Percentiles rank a stretch among this genome's conserved stretches.
phyloP scores from a whole-genome alignment of 2,797 vertebrate genomes.

The Mus caroli region DNA sequence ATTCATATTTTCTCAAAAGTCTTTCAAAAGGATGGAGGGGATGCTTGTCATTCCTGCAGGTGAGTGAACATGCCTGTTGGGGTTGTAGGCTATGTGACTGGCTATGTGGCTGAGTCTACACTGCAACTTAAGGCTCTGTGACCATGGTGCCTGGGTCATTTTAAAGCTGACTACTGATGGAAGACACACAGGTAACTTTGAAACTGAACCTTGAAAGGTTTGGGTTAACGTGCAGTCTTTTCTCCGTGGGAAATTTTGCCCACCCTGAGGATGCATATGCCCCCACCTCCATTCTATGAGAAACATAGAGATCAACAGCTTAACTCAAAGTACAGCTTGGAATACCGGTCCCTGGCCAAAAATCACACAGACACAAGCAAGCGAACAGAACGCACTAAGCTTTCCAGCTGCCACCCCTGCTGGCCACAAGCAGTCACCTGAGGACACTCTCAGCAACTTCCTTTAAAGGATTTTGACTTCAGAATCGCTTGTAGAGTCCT shows the following conservation, averaged over 20 bases:
- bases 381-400: neutral
- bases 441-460: neutral
- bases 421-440: fast-evolving
- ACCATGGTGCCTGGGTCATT: neutral
- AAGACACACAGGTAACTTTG: neutral
- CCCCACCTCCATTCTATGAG: neutral
- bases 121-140: neutral
- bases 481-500: neutral
- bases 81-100: neutral
- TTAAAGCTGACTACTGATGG: neutral
- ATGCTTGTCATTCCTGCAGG: neutral
- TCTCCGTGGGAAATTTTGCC: conserved; percentile 11
- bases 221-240: neutral
- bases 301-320: neutral
- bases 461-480: neutral
- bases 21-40: neutral
- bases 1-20: neutral
- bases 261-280: neutral
- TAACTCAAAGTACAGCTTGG: neutral
- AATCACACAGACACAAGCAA: neutral
- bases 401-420: neutral
- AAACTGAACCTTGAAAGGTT: neutral
- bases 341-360: neutral
- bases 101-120: neutral
- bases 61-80: neutral